A percentile compares a stretch with the other conserved stretches of the same genome.
Evolutionary conservation across 2,113 vertebrate species (phyloP).

Genomic region (Addax nasomaculatus): DNA sequence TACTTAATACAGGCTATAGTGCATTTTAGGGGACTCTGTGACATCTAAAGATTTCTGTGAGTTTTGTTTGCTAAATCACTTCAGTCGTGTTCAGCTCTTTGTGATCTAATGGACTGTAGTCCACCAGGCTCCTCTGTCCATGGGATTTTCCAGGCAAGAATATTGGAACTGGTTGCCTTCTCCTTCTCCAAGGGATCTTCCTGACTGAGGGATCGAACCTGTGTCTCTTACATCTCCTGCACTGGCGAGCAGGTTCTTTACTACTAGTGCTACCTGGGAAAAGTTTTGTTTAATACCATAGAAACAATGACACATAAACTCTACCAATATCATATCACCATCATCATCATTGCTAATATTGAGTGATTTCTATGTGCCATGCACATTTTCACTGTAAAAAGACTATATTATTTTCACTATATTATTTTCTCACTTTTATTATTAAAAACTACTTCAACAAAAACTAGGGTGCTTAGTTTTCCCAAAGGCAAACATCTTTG

Average conservation of each 20-base stretch:
- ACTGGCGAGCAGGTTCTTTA: neutral
- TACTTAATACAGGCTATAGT: neutral
- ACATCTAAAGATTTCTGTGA: neutral
- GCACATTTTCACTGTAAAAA: neutral
- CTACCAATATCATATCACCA: neutral
- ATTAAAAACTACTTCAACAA: neutral
- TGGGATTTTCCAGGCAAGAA: neutral
- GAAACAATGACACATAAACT: neutral
- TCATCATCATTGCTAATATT: neutral
- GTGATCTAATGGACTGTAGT: neutral
- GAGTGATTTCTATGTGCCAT: neutral
- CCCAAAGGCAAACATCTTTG: neutral
- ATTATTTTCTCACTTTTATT: neutral
- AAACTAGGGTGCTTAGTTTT: neutral
- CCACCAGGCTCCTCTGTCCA: neutral
- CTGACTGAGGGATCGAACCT: rapidly evolving
- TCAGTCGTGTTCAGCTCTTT: neutral
- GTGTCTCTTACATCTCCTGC: neutral
- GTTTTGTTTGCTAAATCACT: neutral
- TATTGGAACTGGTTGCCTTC: neutral
- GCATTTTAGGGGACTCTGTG: neutral
- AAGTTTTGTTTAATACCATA: neutral
- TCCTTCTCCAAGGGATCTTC: neutral
- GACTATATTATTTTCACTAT: neutral
- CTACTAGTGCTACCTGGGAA: neutral